These are phyloP conservation scores for Sinocyclocheilus anophthalmus DNA, from an alignment of 2,113 vertebrate species.

Conservation along the genomic window DNA sequence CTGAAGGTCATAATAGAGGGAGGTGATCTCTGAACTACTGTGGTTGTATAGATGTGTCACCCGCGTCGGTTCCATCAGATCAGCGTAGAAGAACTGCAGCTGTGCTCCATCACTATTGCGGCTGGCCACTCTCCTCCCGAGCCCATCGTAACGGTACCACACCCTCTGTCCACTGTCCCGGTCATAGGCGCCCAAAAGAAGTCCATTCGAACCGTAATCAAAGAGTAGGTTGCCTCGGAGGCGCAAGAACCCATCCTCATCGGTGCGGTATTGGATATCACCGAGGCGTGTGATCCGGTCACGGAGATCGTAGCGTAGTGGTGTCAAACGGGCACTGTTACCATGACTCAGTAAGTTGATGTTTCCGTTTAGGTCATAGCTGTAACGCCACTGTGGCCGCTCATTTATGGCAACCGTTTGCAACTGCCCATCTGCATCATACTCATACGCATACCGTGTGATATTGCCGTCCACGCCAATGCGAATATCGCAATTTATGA, in stretches of 20 bases:
- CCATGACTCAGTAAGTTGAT: constrained; percentile 96
- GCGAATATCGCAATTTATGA: constrained; percentile 90
- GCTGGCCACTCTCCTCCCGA: constrained; percentile 91
- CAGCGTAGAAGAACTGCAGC: constrained; percentile 97
- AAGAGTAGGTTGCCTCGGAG: constrained; percentile 91
- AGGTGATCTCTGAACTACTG: constrained; percentile 93
- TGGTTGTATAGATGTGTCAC: constrained; percentile 98
- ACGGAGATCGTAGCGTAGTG: constrained; percentile 92
- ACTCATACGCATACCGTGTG: constrained; percentile 94
- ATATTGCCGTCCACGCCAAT: constrained; percentile 96
- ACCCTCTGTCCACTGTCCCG: constrained; percentile 83
- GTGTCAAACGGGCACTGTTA: constrained; percentile 89
- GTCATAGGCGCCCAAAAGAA: constrained; percentile 87
- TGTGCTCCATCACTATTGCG: constrained; percentile 86
- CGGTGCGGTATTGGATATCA: constrained; percentile 92
- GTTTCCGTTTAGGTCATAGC: constrained; percentile 97
- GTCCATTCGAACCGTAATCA: constrained; percentile 93
- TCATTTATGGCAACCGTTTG: constrained; percentile 94
- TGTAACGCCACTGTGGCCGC: constrained; percentile 96
- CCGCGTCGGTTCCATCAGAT: constrained; percentile 91
- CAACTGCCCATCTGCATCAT: constrained; percentile 96
- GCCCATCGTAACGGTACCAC: constrained; percentile 92
- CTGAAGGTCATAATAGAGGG: constrained; percentile 97
- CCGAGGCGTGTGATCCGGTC: constrained; percentile 96
- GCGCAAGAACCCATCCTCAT: constrained; percentile 94